Percentiles rank a stretch among this genome's conserved stretches.
Evolutionary conservation across 2,888 invertebrate species (phyloP).

Genomic region (Cryptus viduatorius): DNA sequence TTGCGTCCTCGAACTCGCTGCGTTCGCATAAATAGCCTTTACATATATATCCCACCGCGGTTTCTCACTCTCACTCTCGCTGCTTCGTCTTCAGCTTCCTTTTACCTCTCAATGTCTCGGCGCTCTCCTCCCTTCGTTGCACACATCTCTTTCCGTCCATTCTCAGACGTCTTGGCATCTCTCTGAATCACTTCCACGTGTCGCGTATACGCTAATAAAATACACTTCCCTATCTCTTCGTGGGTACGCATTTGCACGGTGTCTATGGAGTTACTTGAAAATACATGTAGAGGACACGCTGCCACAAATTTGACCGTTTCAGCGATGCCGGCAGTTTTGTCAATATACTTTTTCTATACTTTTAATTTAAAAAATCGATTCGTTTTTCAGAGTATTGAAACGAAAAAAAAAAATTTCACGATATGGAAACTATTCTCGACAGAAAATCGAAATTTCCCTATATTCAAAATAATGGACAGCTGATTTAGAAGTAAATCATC

Average conservation of each 20-base stretch:
- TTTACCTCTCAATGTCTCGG: conserved; percentile 21
- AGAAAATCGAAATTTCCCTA: too few relatives aligned
- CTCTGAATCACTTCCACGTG: conserved; percentile 55
- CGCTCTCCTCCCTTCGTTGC: conserved; percentile 35
- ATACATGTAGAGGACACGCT: too few relatives aligned
- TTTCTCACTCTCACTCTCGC: conserved; percentile 20
- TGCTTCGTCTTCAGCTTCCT: conserved; percentile 24
- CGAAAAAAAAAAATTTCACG: too few relatives aligned
- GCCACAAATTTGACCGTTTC: not conserved
- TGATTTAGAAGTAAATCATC: too few relatives aligned
- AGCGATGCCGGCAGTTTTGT: not conserved
- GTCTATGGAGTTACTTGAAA: not conserved
- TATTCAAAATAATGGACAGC: too few relatives aligned
- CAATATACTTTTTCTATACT: too few relatives aligned
- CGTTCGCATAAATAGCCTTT: conserved; percentile 58
- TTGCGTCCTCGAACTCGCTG: conserved; percentile 59
- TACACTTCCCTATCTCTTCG: not conserved
- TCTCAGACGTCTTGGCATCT: conserved; percentile 60
- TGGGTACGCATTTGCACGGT: not conserved
- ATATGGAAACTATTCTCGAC: too few relatives aligned
- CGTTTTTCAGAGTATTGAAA: too few relatives aligned
- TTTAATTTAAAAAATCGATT: too few relatives aligned
- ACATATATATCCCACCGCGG: not conserved
- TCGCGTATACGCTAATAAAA: conserved; percentile 21
- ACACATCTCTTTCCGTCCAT: conserved; percentile 47